Evolutionary conservation across 2,888 invertebrate species (phyloP).

Genomic region (Ceramica pisi): DNA sequence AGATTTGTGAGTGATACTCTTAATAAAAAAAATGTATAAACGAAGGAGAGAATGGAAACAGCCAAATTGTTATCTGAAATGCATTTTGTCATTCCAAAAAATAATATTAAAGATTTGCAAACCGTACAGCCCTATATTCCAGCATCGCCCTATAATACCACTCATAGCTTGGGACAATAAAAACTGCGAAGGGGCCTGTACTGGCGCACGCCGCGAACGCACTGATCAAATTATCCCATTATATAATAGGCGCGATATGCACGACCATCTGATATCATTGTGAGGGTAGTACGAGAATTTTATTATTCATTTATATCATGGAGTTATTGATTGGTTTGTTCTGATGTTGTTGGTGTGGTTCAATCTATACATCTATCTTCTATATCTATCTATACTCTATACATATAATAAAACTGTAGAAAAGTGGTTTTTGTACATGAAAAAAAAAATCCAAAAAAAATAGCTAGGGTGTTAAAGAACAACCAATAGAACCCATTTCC

Average conservation of each 20-base stretch:
- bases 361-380: too few relatives aligned
- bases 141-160: slow-evolving; percentile 60
- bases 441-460: too few relatives aligned
- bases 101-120: slow-evolving; percentile 22
- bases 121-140: slow-evolving; percentile 71
- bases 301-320: slow-evolving; percentile 72
- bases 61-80: too few relatives aligned
- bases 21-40: too few relatives aligned
- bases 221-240: slow-evolving; percentile 84
- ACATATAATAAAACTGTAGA: too few relatives aligned
- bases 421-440: too few relatives aligned
- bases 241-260: slow-evolving; percentile 81
- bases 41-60: too few relatives aligned
- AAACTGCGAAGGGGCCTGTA: slow-evolving; percentile 75
- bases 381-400: too few relatives aligned
- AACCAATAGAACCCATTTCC: too few relatives aligned
- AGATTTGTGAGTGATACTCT: too few relatives aligned
- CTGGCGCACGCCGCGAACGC: slow-evolving; percentile 67
- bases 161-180: slow-evolving; percentile 77
- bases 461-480: too few relatives aligned
- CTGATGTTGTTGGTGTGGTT: slow-evolving; percentile 14
- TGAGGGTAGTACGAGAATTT: slow-evolving; percentile 73
- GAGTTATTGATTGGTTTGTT: slow-evolving; percentile 69
- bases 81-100: neutral
- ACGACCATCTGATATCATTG: slow-evolving; percentile 81